phyloP scores from a whole-genome alignment of 1,140 invertebrate genomes.

The Panulirus ornatus region DNA sequence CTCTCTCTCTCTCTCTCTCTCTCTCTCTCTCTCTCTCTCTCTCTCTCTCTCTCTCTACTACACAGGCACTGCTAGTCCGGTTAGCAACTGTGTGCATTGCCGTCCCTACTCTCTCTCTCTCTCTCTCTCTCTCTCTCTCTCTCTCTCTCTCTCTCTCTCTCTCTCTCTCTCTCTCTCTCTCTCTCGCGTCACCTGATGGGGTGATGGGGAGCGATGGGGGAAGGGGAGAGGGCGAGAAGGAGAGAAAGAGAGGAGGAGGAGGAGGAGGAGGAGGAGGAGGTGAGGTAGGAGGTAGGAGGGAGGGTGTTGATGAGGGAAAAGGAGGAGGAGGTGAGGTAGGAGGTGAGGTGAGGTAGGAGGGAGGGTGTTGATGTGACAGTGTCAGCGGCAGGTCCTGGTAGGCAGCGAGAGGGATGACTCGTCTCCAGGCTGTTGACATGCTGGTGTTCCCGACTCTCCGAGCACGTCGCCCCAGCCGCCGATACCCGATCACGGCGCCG shows the following conservation, averaged over 20 bases:
- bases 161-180: slow-evolving; percentile 3
- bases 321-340: no score
- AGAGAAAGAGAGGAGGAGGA: no score
- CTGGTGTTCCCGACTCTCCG: slow-evolving; percentile 20
- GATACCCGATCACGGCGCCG: slow-evolving; percentile 42
- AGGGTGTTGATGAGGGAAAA: no score
- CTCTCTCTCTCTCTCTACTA: neutral
- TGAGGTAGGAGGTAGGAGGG: no score
- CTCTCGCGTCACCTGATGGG: no score
- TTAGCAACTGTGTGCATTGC: neutral
- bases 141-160: neutral
- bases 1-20: neutral
- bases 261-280: no score
- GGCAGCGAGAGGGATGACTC: neutral
- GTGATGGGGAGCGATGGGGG: no score
- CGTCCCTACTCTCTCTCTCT: neutral
- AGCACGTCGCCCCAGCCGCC: slow-evolving; percentile 30
- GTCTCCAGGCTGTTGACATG: slow-evolving; percentile 24
- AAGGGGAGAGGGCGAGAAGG: no score
- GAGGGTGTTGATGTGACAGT: neutral
- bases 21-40: neutral
- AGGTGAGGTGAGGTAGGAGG: neutral
- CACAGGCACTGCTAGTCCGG: neutral
- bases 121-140: neutral
- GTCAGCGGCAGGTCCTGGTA: neutral